Evolutionary conservation across 2,113 vertebrate genomes (phyloP).

Genomic region (Miniopterus natalensis): DNA sequence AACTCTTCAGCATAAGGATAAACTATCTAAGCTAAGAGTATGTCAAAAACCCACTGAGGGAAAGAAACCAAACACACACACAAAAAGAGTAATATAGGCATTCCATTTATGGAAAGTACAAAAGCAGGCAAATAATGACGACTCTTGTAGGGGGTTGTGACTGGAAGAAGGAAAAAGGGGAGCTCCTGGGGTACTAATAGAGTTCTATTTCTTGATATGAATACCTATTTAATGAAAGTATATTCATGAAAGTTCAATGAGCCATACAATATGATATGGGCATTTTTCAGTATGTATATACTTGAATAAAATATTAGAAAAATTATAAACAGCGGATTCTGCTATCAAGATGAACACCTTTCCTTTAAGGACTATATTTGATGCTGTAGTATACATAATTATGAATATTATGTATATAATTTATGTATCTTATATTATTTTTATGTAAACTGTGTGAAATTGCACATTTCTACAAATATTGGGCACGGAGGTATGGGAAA

Average conservation of each 20-base stretch:
- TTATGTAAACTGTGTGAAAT: neutral
- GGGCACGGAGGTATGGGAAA: neutral
- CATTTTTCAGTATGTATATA: neutral
- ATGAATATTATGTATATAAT: neutral
- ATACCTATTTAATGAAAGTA: neutral
- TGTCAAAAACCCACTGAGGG: neutral
- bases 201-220: neutral
- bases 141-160: neutral
- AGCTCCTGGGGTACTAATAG: neutral
- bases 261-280: neutral
- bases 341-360: neutral
- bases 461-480: neutral
- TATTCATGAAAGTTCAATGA: neutral
- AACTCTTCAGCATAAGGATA: neutral
- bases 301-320: conserved; percentile 35
- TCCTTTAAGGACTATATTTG: neutral
- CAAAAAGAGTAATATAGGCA: neutral
- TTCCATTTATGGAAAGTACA: neutral
- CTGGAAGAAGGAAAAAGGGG: neutral
- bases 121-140: neutral
- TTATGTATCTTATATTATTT: neutral
- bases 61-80: neutral
- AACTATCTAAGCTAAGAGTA: neutral
- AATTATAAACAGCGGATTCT: neutral
- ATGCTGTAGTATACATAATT: neutral